phyloP scores from a whole-genome alignment of 2,888 invertebrate species.

The Eristalinus aeneus region DNA sequence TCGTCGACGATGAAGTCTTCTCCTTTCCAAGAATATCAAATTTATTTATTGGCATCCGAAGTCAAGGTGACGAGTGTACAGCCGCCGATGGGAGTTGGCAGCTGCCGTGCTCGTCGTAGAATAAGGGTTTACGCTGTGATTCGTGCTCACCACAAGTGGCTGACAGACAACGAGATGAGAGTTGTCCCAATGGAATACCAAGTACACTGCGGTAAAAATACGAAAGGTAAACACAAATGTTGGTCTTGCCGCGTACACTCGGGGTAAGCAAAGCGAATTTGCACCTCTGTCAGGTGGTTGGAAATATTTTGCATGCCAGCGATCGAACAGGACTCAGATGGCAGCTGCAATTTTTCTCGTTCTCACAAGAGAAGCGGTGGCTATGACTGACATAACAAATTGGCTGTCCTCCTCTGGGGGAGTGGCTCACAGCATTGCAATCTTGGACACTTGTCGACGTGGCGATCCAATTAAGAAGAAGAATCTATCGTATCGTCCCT shows the following conservation, averaged over 20 bases:
- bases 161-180: constrained; percentile 30
- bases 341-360: background rate
- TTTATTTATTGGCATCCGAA: constrained; percentile 64
- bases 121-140: constrained; percentile 25
- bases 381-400: background rate
- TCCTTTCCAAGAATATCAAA: constrained; percentile 59
- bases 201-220: constrained; percentile 6
- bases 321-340: background rate
- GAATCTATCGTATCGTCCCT: background rate
- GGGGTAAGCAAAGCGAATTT: background rate
- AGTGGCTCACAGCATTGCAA: background rate
- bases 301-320: background rate
- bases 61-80: constrained; percentile 30
- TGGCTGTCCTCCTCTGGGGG: background rate
- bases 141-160: constrained; percentile 47
- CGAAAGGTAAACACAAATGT: constrained; percentile 43
- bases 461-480: background rate
- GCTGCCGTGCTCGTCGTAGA: background rate
- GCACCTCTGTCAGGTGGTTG: background rate
- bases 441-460: background rate
- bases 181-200: constrained; percentile 4
- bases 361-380: background rate
- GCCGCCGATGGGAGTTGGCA: constrained; percentile 1
- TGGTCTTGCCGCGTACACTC: constrained; percentile 13
- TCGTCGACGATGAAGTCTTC: constrained; percentile 21